Base-by-base conservation (phyloP, 2,797 vertebrate species). In the Gymnopithys bicolor region DNA sequence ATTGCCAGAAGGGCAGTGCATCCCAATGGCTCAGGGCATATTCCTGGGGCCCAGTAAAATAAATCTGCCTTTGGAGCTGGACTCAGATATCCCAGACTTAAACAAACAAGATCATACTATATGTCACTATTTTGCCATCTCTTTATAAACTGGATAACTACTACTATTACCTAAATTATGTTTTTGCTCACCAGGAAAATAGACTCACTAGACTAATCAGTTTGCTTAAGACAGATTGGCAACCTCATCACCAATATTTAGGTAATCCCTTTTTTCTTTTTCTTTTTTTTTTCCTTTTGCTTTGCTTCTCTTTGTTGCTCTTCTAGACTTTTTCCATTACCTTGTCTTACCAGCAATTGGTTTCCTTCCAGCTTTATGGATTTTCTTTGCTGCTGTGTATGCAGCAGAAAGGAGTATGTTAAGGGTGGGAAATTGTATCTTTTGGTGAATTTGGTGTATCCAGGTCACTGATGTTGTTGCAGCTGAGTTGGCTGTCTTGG, bases 401-500 rank as follows among this genome's bases (percentile, higher is more conserved):
- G 6, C 32, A 56, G 45, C 18, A 69, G 35, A 48, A 45, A 79
- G 58, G 13, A 56, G 24, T 43, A 6, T 43, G 30, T 60, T 87
- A 80, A 77, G 11, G 27, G 43, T 67, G 12, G 22, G 8, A 35
- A 64, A 64, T 27, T 41, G 58, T 45, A 2, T 78, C 14, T 77
- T 85, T 83, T 87, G 53, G 89, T 87, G 75, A 85, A 60, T 93
- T 87, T 87, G 87, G 89, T 86, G 30, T 85, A 75, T 30, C 49
- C 55, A 67, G 19, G 7, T 96, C 92, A 79, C 17, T 68, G 76
- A 77, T 67, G 39, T 27, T 78, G 14, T 76, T 75, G 58, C 79
- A 81, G 89, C 60, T 93, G 87, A 86, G 69, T 43, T 87, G 90
- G 43, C 78, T 95, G 84, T 86, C 91, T 87, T 83, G 70, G 51